Evolutionary conservation across 2,113 vertebrate genomes (phyloP).

Genomic region (Orientallactaga bullata): DNA sequence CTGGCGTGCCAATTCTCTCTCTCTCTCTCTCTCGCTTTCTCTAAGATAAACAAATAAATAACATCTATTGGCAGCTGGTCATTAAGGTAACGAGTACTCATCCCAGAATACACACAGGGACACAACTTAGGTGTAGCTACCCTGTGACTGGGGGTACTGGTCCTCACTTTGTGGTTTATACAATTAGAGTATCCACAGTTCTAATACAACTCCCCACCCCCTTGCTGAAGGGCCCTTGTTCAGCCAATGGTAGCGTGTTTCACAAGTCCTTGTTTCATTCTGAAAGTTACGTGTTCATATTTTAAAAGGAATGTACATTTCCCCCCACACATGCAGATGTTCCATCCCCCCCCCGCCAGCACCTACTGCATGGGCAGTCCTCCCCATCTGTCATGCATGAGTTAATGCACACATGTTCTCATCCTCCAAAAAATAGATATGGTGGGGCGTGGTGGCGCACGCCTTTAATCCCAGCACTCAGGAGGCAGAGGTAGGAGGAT

Average conservation of each 20-base stretch:
- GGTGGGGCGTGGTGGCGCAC: too few relatives aligned
- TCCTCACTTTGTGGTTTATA: not conserved
- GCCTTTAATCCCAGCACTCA: too few relatives aligned
- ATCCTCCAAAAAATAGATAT: conserved; percentile 51
- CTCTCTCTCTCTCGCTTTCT: too few relatives aligned
- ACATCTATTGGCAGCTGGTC: not conserved
- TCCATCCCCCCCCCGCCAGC: too few relatives aligned
- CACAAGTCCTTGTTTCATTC: conserved; percentile 2
- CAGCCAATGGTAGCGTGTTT: not conserved
- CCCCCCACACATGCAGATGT: too few relatives aligned
- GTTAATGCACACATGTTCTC: conserved; percentile 24
- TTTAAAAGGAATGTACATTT: not conserved
- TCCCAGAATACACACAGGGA: not conserved
- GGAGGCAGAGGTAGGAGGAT: too few relatives aligned
- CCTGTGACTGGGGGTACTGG: not conserved
- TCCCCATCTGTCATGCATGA: not conserved
- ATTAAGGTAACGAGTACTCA: not conserved
- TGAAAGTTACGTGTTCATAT: not conserved
- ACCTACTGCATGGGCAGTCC: not conserved
- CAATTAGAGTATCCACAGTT: not conserved
- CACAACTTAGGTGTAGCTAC: not conserved
- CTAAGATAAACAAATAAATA: too few relatives aligned
- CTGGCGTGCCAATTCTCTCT: too few relatives aligned
- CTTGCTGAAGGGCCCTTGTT: not conserved
- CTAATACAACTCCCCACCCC: not conserved